Base-by-base conservation (phyloP, 2,113 vertebrate genomes). In the Xenus cinereus region DNA sequence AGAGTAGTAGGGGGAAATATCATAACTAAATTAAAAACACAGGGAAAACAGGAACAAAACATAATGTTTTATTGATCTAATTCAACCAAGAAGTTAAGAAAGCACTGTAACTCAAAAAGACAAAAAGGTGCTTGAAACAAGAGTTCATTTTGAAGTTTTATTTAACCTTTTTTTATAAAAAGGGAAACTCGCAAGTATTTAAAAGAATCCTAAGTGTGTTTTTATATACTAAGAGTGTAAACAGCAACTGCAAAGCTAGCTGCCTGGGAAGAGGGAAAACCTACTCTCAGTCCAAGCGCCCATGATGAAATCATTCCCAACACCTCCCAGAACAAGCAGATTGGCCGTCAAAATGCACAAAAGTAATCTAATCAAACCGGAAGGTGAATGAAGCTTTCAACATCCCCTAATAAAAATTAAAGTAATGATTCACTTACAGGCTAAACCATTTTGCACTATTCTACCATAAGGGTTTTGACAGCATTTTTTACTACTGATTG, bases 301-400 rank as follows among this genome's bases (percentile, higher is more conserved):
- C 2, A 0, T 26, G 30, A 82, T 4, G 1, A 87, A 97, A 89
- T 60, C 17, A 13, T 27, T 89, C 78, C 91, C 48, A 92, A 27
- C 14, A 35, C 39, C 59, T 73, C 73, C 54, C 64, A 81, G 72
- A 90, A 91, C 11, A 64, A 73, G n/a, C 24, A 66, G 37, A 35
- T 90, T 83, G 86, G 75, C 78, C 86, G 83, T 96, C 46, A 87
- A 94, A 88, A 93, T 9, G 15, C 68, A 82, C 43, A 84, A 72
- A 82, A 66, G 9, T 69, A 53, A 46, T 72, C 37, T 59, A 81
- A 93, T 66, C 88, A 59, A 73, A 94, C 35, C 68, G 33, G 60
- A 92, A 90, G 23, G 33, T 13, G 32, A 63, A 56, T 9, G 17
- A 86, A 84, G 84, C 62, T 87, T 93, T 89, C 86, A 89, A 37